Evolutionary conservation across 2,113 vertebrate species (phyloP).

Genomic region (Hydrolagus affinis): DNA sequence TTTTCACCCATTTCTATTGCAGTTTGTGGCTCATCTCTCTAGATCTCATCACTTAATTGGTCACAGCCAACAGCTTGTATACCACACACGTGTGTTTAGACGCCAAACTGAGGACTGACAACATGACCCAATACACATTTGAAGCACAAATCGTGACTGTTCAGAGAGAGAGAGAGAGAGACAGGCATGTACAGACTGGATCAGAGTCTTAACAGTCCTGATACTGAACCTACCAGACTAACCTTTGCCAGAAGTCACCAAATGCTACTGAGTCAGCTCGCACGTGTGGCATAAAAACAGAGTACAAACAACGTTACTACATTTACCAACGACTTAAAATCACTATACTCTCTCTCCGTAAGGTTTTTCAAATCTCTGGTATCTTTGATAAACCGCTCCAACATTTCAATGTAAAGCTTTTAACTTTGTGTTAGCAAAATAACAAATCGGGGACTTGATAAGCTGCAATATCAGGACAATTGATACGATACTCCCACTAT

Average conservation of each 20-base stretch:
- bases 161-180: too few relatives aligned
- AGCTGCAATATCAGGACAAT: too few relatives aligned
- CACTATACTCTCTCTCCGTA: not conserved
- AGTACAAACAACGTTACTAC: not conserved
- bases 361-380: not conserved
- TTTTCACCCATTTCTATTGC: too few relatives aligned
- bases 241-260: not conserved
- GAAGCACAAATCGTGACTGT: not conserved
- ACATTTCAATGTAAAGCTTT: too few relatives aligned
- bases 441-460: too few relatives aligned
- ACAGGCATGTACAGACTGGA: not conserved
- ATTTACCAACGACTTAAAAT: not conserved
- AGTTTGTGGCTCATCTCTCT: too few relatives aligned
- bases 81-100: too few relatives aligned
- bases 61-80: too few relatives aligned
- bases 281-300: slow-evolving; percentile 8
- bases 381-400: not conserved
- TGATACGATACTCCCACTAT: too few relatives aligned
- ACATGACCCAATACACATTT: not conserved
- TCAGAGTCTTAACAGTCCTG: not conserved
- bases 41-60: too few relatives aligned
- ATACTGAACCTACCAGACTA: not conserved
- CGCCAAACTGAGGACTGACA: not conserved
- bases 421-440: too few relatives aligned
- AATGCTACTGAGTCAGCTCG: not conserved